Conservation (phyloP, 2,888 invertebrate species). For the Adela reaumurella region DNA sequence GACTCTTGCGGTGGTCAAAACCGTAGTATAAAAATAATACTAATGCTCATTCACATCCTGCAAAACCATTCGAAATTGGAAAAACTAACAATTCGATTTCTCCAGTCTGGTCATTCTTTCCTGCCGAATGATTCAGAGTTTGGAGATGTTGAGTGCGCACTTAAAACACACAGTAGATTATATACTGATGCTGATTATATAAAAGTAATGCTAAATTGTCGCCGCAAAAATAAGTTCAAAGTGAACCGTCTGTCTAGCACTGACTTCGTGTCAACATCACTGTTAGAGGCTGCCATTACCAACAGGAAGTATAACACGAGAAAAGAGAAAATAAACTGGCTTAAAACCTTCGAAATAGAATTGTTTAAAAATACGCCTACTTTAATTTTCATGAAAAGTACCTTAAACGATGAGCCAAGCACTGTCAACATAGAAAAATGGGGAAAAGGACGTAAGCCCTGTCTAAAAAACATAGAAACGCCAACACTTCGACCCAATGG, state of each 20-base stretch:
- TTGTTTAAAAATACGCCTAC: conserved; percentile 7
- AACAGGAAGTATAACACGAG: conserved; percentile 9
- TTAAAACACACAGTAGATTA: conserved; percentile 12
- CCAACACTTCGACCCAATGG: not conserved
- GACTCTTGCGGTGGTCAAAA: too few species aligned
- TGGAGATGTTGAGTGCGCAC: conserved; percentile 14
- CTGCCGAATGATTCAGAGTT: too few species aligned
- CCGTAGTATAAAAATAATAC: too few species aligned
- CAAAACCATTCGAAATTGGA: too few species aligned
- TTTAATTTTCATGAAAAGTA: conserved; percentile 7
- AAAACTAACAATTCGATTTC: too few species aligned
- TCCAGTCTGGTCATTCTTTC: too few species aligned
- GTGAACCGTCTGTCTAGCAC: conserved; percentile 9
- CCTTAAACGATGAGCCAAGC: not conserved
- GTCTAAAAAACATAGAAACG: too few species aligned
- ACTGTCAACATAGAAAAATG: too few species aligned
- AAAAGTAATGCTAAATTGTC: conserved; percentile 12
- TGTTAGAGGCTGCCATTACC: conserved; percentile 10
- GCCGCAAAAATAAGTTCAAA: conserved; percentile 12
- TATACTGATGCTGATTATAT: conserved; percentile 13
- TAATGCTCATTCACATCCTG: too few species aligned
- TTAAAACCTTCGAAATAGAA: conserved; percentile 9
- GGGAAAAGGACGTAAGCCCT: too few species aligned
- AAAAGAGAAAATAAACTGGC: conserved; percentile 10
- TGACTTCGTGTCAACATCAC: conserved; percentile 9